phyloP scores from a whole-genome alignment of 1,140 invertebrate genomes.

The Agrypnia vestita region DNA sequence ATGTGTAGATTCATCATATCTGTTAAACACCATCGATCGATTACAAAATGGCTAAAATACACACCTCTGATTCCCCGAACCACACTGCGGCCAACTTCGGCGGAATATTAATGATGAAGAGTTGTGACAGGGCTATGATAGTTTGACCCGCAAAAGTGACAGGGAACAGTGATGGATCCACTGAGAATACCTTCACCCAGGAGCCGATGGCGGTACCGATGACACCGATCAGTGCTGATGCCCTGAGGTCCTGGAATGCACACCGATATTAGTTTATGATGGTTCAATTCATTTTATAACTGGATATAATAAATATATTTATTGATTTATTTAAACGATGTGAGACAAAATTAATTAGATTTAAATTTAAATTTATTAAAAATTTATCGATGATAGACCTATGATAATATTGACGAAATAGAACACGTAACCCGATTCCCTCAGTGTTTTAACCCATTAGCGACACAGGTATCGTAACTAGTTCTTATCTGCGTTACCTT shows the following conservation, averaged over 20 bases:
- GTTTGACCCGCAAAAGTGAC: conserved; percentile 81
- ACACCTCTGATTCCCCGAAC: conserved; percentile 77
- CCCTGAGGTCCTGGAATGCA: conserved; percentile 65
- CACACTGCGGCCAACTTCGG: conserved; percentile 80
- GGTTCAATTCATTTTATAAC: no score
- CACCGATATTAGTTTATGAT: no score
- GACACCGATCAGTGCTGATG: conserved; percentile 65
- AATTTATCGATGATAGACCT: no score
- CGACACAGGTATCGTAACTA: no score
- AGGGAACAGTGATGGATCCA: conserved; percentile 75
- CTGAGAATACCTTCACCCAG: conserved; percentile 82
- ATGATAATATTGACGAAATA: no score
- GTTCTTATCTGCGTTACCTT: no score
- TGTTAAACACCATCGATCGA: not conserved
- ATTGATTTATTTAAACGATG: no score
- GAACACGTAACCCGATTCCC: no score
- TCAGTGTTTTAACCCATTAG: no score
- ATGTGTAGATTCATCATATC: not conserved
- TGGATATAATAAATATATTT: no score
- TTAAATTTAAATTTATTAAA: no score
- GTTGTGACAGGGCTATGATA: conserved; percentile 77
- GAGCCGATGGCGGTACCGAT: conserved; percentile 75
- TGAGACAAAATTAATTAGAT: no score
- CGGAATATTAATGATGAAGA: conserved; percentile 83
- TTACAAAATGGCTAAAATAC: conserved; percentile 23